phyloP scores from a whole-genome alignment of 2,888 invertebrate species.

The Plebejus melissa region DNA sequence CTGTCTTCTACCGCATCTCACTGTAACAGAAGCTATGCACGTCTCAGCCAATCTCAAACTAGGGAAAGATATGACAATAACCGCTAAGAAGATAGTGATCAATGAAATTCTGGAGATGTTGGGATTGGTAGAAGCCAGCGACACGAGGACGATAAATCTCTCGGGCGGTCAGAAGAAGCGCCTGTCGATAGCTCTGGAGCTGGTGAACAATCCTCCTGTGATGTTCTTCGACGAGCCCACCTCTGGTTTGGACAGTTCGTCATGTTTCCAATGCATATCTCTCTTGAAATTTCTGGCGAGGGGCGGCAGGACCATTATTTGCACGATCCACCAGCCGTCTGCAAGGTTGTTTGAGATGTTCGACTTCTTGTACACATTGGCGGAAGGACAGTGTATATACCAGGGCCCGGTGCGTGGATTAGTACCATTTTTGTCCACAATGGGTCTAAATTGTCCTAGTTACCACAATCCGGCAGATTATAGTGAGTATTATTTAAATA shows the following conservation, averaged over 20 bases:
- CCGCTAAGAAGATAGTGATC: slow-evolving; percentile 88
- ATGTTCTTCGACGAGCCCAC: slow-evolving; percentile 99
- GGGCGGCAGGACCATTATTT: slow-evolving; percentile 94
- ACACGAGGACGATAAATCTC: slow-evolving; percentile 88
- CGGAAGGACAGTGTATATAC: slow-evolving; percentile 96
- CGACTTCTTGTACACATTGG: slow-evolving; percentile 93
- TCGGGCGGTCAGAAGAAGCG: slow-evolving; percentile 96
- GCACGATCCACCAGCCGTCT: slow-evolving; percentile 97
- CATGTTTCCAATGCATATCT: slow-evolving; percentile 95
- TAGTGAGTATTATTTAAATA: slow-evolving; percentile 72
- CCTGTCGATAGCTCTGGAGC: slow-evolving; percentile 93
- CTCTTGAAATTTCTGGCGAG: slow-evolving; percentile 92
- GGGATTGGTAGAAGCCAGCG: slow-evolving; percentile 87
- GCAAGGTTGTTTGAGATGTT: slow-evolving; percentile 97
- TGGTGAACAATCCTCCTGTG: slow-evolving; percentile 97
- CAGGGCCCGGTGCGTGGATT: slow-evolving; percentile 90
- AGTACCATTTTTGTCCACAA: slow-evolving; percentile 91
- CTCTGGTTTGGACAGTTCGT: slow-evolving; percentile 95
- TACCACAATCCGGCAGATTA: slow-evolving; percentile 99
- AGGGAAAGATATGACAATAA: slow-evolving; percentile 85
- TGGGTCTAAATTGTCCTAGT: slow-evolving; percentile 93
- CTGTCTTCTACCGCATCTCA: slow-evolving; percentile 91
- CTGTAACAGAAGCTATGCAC: slow-evolving; percentile 95
- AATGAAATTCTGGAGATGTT: slow-evolving; percentile 92
- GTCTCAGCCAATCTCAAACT: slow-evolving; percentile 96